Conservation (phyloP, 2,113 vertebrate species). For the Empidonax traillii region DNA sequence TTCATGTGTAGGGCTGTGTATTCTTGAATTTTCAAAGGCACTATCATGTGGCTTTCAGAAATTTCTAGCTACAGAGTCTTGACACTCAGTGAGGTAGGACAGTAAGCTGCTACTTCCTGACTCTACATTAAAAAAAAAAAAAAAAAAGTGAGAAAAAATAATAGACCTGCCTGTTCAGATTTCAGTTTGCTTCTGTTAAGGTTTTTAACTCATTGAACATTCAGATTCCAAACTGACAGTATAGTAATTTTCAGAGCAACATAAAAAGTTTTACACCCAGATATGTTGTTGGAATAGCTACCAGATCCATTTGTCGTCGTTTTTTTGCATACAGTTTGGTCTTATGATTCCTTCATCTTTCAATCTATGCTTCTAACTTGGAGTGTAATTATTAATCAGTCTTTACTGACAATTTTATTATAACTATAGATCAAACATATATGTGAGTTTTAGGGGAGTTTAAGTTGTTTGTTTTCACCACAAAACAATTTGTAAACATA, state of each 20-base stretch:
- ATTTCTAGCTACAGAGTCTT: background rate
- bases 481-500: slow-evolving; percentile 15
- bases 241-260: background rate
- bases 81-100: background rate
- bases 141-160: background rate
- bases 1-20: background rate
- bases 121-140: background rate
- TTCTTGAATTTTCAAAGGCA: background rate
- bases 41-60: background rate
- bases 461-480: background rate
- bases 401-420: slow-evolving; percentile 8
- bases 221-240: background rate
- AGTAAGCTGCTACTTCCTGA: background rate
- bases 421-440: background rate
- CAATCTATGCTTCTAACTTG: background rate
- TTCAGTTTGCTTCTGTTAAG: background rate
- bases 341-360: background rate
- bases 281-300: background rate
- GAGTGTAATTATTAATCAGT: background rate
- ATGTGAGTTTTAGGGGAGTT: background rate
- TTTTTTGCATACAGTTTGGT: background rate
- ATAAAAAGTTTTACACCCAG: background rate
- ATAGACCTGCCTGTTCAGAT: background rate
- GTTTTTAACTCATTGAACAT: background rate
- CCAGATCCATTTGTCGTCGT: background rate